Conservation (phyloP, 2,888 invertebrate species). For the Rhagonycha fulva region DNA sequence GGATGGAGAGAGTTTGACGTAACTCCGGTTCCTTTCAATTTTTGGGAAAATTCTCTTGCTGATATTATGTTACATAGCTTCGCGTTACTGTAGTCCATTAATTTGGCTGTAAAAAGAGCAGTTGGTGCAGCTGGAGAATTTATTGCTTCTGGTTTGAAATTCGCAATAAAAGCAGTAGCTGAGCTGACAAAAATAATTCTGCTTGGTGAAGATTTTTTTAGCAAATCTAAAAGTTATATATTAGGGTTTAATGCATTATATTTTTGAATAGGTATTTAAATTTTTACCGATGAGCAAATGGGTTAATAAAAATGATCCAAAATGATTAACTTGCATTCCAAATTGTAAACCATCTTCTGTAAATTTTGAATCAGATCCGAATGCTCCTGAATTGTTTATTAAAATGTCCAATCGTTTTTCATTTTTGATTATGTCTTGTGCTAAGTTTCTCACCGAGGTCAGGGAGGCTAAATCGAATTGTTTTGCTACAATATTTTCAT, state of each 20-base stretch:
- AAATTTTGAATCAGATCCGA: too few relatives aligned
- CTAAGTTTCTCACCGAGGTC: too few relatives aligned
- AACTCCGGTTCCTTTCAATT: conserved; percentile 44
- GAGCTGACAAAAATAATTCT: conserved; percentile 50
- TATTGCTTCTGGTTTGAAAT: conserved; percentile 39
- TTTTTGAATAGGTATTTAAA: neutral
- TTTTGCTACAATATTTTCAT: too few relatives aligned
- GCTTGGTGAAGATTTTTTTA: conserved; percentile 49
- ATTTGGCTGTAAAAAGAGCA: conserved; percentile 9
- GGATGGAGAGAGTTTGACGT: conserved; percentile 51
- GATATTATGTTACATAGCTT: conserved; percentile 50
- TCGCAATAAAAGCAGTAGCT: conserved; percentile 40
- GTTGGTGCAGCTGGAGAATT: conserved; percentile 7
- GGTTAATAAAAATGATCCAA: neutral
- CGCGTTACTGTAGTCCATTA: conserved; percentile 46
- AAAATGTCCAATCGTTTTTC: too few relatives aligned
- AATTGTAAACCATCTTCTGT: too few relatives aligned
- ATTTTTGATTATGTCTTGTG: too few relatives aligned
- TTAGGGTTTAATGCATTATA: neutral
- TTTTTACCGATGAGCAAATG: neutral
- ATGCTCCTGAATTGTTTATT: too few relatives aligned
- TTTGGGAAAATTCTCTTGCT: conserved; percentile 48
- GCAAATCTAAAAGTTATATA: conserved; percentile 25
- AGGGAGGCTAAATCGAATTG: too few relatives aligned
- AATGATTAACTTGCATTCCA: too few relatives aligned